phyloP scores from a whole-genome alignment of 2,113 vertebrate genomes.

The Ovis aries region DNA sequence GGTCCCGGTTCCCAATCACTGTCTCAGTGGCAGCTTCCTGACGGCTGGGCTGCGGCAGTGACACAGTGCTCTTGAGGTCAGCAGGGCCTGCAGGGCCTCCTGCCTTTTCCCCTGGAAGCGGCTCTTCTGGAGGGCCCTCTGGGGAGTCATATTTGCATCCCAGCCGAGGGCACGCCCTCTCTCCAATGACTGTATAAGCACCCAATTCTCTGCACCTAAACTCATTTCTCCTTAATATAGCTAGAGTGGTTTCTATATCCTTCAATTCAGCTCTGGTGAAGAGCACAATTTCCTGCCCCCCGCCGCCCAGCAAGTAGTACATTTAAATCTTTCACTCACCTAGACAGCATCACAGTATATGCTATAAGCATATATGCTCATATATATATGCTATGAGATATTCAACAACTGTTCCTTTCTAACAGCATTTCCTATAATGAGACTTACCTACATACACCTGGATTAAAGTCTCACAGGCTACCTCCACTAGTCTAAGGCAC shows the following conservation, averaged over 20 bases:
- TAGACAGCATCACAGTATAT: neutral
- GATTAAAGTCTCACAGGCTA: neutral
- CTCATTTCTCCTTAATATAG: neutral
- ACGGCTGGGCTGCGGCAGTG: rapidly evolving
- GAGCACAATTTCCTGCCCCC: neutral
- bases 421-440: neutral
- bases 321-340: neutral
- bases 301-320: neutral
- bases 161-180: neutral
- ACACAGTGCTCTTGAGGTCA: neutral
- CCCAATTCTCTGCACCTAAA: neutral
- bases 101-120: neutral
- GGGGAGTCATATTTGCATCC: neutral
- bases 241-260: neutral
- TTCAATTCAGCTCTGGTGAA: neutral
- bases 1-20: neutral
- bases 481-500: neutral
- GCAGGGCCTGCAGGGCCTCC: neutral
- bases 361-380: neutral
- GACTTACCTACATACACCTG: neutral
- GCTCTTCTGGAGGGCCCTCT: neutral
- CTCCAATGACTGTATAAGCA: neutral
- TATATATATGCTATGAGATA: neutral
- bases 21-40: neutral
- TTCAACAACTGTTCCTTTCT: neutral